These are phyloP conservation scores for Hydractinia echinata DNA, from an alignment of 30 jellyfish, hydroid and myxozoan genomes.

Conservation along the genomic window DNA sequence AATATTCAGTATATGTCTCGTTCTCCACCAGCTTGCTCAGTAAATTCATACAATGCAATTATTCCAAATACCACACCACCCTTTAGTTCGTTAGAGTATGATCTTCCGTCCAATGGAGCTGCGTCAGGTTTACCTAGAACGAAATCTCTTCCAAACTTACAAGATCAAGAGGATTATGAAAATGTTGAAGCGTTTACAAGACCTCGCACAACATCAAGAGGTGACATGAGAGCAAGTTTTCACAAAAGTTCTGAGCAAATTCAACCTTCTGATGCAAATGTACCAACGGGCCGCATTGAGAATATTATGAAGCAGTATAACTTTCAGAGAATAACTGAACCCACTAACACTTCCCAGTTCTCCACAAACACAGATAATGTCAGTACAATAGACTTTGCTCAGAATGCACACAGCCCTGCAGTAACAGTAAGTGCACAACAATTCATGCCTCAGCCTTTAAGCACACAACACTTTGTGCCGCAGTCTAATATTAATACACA, in stretches of 20 bases:
- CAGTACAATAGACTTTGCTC: not conserved
- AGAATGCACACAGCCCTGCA: too few relatives aligned
- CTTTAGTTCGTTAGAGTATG: not conserved
- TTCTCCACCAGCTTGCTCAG: too few relatives aligned
- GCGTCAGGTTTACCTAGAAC: slow-evolving; percentile 23
- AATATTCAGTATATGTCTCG: too few relatives aligned
- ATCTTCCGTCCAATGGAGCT: not conserved
- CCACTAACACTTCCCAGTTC: not conserved
- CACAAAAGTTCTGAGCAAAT: not conserved
- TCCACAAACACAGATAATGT: not conserved
- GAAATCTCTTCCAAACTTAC: slow-evolving; percentile 54
- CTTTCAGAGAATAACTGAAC: slow-evolving; percentile 47
- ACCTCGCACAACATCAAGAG: not conserved
- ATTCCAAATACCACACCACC: not conserved
- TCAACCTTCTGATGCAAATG: slow-evolving; percentile 4
- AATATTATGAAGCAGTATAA: slow-evolving; percentile 76
- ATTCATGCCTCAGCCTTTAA: too few relatives aligned
- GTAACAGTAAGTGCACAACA: too few relatives aligned
- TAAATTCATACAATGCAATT: too few relatives aligned
- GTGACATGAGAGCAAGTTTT: not conserved
- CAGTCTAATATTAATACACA: too few relatives aligned
- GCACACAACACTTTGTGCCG: too few relatives aligned
- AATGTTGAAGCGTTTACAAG: not conserved
- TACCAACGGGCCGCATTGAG: slow-evolving; percentile 64
- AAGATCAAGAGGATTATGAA: slow-evolving; percentile 15